Evolutionary conservation across 35 echinoderm and acorn worm genomes (phyloP).

Genomic region (Apostichopus parvimensis): DNA sequence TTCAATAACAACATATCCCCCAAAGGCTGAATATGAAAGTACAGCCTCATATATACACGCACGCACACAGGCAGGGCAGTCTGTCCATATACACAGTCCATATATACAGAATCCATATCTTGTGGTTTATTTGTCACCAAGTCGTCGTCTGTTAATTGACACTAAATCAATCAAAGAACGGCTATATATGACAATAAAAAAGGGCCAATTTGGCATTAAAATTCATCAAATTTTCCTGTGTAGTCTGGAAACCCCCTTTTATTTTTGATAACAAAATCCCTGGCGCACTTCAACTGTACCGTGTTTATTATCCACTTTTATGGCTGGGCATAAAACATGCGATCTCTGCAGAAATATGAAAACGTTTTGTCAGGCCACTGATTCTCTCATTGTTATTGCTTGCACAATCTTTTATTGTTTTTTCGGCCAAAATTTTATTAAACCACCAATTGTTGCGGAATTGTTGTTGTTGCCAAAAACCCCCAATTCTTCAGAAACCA

Average conservation of each 20-base stretch:
- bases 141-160: conserved; percentile 18
- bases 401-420: background rate
- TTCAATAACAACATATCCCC: too few species aligned
- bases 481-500: too few species aligned
- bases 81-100: too few species aligned
- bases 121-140: conserved; percentile 34
- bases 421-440: background rate
- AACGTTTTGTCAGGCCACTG: background rate
- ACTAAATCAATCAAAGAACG: conserved; percentile 34
- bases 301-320: conserved; percentile 3
- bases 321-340: background rate
- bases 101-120: background rate
- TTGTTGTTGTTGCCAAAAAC: background rate
- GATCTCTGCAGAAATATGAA: conserved; percentile 13
- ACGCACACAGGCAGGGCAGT: too few species aligned
- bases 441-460: background rate
- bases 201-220: conserved; percentile 40
- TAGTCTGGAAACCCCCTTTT: conserved; percentile 4
- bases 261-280: background rate
- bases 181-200: conserved; percentile 41
- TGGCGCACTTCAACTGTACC: background rate
- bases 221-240: conserved; percentile 31
- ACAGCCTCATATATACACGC: too few species aligned
- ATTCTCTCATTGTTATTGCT: conserved; percentile 5
- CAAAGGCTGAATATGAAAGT: too few species aligned